Evolutionary conservation across 2,113 vertebrate genomes (phyloP).

Genomic region (Gasterosteus nipponicus): DNA sequence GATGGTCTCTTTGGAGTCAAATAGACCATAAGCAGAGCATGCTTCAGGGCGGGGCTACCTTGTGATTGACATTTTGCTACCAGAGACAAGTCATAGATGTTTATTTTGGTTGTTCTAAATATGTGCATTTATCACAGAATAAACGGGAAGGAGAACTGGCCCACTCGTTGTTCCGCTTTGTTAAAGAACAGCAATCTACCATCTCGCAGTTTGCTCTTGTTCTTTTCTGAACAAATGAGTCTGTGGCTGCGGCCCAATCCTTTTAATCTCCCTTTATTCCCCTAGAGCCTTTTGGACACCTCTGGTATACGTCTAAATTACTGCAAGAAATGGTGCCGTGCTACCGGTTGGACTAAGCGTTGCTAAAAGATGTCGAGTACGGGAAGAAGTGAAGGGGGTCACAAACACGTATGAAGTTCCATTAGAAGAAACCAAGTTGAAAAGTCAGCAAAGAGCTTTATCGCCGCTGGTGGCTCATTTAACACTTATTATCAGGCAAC

Average conservation of each 20-base stretch:
- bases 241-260: slow-evolving; percentile 1
- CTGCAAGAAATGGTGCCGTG: neutral
- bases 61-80: no score
- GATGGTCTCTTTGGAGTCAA: neutral
- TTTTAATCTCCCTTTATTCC: slow-evolving; percentile 1
- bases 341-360: neutral
- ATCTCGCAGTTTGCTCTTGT: slow-evolving; percentile 1
- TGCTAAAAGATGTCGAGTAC: neutral
- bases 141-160: neutral
- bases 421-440: neutral
- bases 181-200: neutral
- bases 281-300: neutral
- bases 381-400: neutral
- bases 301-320: neutral
- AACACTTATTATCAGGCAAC: slow-evolving; percentile 41
- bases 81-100: no score
- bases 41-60: neutral
- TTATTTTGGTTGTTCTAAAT: no score
- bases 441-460: neutral
- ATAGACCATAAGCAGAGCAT: neutral
- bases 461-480: slow-evolving; percentile 27
- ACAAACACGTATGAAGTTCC: neutral
- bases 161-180: neutral
- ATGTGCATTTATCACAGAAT: neutral
- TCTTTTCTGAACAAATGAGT: slow-evolving; percentile 20